phyloP scores from a whole-genome alignment of 2,888 invertebrate genomes.

The Dendrolimus houi region DNA sequence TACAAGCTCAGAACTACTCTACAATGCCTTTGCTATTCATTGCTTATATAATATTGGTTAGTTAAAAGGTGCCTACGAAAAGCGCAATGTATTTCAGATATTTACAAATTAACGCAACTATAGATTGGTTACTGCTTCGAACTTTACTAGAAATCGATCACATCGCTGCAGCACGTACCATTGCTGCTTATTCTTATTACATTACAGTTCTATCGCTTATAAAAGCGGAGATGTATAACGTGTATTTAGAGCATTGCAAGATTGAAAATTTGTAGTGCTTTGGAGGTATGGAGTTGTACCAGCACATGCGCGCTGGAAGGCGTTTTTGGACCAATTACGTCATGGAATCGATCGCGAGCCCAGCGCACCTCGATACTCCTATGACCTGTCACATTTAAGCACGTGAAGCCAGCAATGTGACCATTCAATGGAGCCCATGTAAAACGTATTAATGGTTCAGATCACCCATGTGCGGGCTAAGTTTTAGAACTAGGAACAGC shows the following conservation, averaged over 20 bases:
- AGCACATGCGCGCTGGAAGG: slow-evolving; percentile 29
- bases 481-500: slow-evolving; percentile 96
- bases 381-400: slow-evolving; percentile 36
- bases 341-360: slow-evolving; percentile 51
- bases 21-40: neutral
- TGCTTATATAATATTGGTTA: too few relatives aligned
- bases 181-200: neutral
- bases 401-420: slow-evolving; percentile 28
- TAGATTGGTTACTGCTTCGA: too few relatives aligned
- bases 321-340: slow-evolving; percentile 49
- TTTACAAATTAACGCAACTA: too few relatives aligned
- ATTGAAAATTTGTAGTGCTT: slow-evolving; percentile 5
- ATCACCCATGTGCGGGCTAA: slow-evolving; percentile 92
- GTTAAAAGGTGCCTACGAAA: too few relatives aligned
- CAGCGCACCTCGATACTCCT: slow-evolving; percentile 26
- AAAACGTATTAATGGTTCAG: slow-evolving; percentile 35
- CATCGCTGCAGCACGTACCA: too few relatives aligned
- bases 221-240: neutral
- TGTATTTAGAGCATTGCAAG: neutral
- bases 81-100: too few relatives aligned
- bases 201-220: neutral
- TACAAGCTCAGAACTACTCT: neutral
- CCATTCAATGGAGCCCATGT: slow-evolving; percentile 6
- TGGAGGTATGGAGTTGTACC: slow-evolving; percentile 16
- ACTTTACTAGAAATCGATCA: too few relatives aligned